Evolutionary conservation across 2,113 vertebrate genomes (phyloP), one percentile per base, ranked within the genome.

Genomic region (Columba janthina): DNA sequence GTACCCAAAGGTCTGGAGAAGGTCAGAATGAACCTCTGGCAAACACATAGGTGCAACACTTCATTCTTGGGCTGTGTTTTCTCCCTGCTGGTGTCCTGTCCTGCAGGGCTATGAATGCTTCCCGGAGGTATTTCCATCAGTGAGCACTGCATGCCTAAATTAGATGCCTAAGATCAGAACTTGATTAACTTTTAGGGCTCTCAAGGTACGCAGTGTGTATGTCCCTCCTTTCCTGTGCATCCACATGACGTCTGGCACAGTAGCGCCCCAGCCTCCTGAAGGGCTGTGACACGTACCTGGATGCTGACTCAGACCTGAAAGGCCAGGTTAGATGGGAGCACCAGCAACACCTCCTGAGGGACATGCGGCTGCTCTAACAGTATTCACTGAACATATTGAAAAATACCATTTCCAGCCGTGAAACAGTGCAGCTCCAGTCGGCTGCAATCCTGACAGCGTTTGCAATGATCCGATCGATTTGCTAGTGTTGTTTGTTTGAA

Each of bases 171-270:
- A 46, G 7, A 19, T 2, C 5, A 60, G 56, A 48, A 9, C 15
- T 83, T 16, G 15, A 29, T 42, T 82, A 44, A 50, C 56, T 61
- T 53, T 5, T 12, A 36, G 25, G 8, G 38, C 31, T 64, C 62
- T 61, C n/a, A 13, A 28, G 46, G 56, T 46, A 7, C 14, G 15
- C 34, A 11, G 36, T 10, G 34, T 11, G 20, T 13, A 6, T 15
- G 5, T 36, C 11, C 15, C 14, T 18, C 34, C 58, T 58, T 77
- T 24, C 38, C 78, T 34, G 11, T 15, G 8, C 5, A 5, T 46
- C 77, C 53, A 1, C 2, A 5, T 1, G 6, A 7, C 0, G 0
- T 3, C 31, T 12, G 6, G 11, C 58, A n/a, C 44, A 48, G 64
- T 0, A 31, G 57, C 62, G 34, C 29, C n/a, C 32, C 66, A 72